These are phyloP conservation scores for Spilarctia lutea DNA, from an alignment of 2,888 invertebrate species.

Conservation along the genomic window DNA sequence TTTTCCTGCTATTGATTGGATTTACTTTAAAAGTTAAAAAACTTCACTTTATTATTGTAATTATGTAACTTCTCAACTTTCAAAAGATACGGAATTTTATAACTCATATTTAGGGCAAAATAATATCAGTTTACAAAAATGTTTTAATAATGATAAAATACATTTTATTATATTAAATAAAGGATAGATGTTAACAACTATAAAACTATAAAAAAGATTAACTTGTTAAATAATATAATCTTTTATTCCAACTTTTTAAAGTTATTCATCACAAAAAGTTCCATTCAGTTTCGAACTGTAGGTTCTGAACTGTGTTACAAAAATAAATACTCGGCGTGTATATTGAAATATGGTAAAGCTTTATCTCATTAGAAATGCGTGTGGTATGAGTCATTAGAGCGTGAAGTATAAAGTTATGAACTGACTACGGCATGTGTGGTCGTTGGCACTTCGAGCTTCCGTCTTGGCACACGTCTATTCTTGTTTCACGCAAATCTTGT, in stretches of 20 bases:
- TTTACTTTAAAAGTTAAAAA: too few species aligned
- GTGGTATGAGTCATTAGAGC: constrained; percentile 10
- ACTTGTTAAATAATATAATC: too few species aligned
- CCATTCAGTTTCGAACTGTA: background rate
- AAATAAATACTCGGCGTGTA: background rate
- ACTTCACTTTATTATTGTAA: too few species aligned
- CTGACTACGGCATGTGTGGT: constrained; percentile 21
- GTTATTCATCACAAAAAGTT: background rate
- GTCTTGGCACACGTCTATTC: constrained; percentile 19
- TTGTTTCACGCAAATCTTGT: constrained; percentile 15
- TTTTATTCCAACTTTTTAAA: background rate
- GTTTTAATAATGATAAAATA: too few species aligned
- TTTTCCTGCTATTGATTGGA: background rate
- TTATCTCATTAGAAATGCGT: constrained; percentile 12
- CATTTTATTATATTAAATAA: too few species aligned
- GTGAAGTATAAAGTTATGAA: constrained; percentile 16
- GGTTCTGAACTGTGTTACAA: background rate
- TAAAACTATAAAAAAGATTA: too few species aligned
- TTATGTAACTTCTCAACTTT: too few species aligned
- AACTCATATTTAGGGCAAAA: too few species aligned
- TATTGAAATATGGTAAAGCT: background rate
- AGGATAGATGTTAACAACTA: background rate
- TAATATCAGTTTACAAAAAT: too few species aligned
- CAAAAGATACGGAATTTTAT: too few species aligned
- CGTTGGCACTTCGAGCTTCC: constrained; percentile 22